phyloP scores from a whole-genome alignment of 2,797 vertebrate species.

The Betta splendens region DNA sequence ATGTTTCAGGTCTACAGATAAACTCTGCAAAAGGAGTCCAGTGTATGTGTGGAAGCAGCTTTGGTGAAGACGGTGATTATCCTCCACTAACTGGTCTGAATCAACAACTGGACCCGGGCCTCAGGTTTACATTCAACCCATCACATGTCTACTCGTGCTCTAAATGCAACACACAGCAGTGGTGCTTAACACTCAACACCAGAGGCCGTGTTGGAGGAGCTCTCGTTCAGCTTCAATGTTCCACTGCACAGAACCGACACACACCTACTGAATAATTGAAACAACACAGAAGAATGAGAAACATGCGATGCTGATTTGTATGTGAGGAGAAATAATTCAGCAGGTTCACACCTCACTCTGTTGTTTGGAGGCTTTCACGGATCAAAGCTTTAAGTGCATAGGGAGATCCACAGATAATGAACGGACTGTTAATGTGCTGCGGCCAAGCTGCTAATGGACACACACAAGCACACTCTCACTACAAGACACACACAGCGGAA shows the following conservation, averaged over 20 bases:
- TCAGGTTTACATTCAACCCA: too few species aligned
- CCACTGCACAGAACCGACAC: conserved; percentile 31
- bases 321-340: conserved; percentile 46
- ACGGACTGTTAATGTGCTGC: conserved; percentile 95
- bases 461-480: conserved; percentile 24
- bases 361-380: conserved; percentile 56
- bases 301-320: conserved; percentile 12
- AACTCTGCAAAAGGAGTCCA: too few species aligned
- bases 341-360: conserved; percentile 50
- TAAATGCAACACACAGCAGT: too few species aligned
- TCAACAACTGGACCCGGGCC: too few species aligned
- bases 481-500: conserved; percentile 32
- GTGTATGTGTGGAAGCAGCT: too few species aligned
- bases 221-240: conserved; percentile 18
- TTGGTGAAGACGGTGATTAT: too few species aligned
- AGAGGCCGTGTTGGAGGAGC: conserved; percentile 8
- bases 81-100: too few species aligned
- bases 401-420: conserved; percentile 81
- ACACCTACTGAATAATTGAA: conserved; percentile 36
- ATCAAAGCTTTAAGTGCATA: conserved; percentile 68
- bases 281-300: conserved; percentile 26
- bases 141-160: too few species aligned
- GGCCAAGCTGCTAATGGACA: conserved; percentile 94
- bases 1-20: too few species aligned
- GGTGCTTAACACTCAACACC: too few species aligned